phyloP scores from a whole-genome alignment of 2,888 invertebrate genomes.

The Cheilosia impressa region DNA sequence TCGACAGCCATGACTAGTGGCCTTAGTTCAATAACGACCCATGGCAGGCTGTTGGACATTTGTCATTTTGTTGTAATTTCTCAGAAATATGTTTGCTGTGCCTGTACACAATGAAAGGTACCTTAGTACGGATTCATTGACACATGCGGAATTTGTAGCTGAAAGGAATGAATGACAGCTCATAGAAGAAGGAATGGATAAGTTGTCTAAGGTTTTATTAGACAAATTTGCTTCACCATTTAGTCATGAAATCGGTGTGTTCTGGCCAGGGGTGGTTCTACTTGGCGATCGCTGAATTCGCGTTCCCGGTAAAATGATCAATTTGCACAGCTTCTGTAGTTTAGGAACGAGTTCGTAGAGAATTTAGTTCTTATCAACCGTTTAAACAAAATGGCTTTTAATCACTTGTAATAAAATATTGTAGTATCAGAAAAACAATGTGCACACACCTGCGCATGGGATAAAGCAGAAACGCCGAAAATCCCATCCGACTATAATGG shows the following conservation, averaged over 20 bases:
- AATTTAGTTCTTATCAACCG: too few species aligned
- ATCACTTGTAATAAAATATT: slow-evolving; percentile 40
- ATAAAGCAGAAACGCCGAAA: slow-evolving; percentile 47
- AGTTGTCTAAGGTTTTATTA: too few species aligned
- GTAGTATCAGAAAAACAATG: slow-evolving; percentile 37
- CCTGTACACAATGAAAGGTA: slow-evolving; percentile 9
- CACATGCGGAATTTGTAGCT: slow-evolving; percentile 57
- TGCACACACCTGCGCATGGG: slow-evolving; percentile 51
- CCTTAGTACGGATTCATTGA: slow-evolving; percentile 42
- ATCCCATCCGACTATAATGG: slow-evolving; percentile 49
- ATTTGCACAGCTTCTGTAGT: too few species aligned
- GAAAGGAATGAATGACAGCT: slow-evolving; percentile 56
- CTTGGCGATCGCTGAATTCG: too few species aligned
- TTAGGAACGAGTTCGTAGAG: too few species aligned
- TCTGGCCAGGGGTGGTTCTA: too few species aligned
- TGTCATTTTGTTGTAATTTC: slow-evolving; percentile 43
- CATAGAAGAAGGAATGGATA: too few species aligned
- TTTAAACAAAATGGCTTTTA: too few species aligned
- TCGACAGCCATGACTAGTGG: slow-evolving; percentile 20
- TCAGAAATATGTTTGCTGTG: slow-evolving; percentile 23
- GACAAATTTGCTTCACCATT: too few species aligned
- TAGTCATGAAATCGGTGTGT: too few species aligned
- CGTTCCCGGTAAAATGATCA: too few species aligned
- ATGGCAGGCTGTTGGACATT: slow-evolving; percentile 33
- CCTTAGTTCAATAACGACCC: neutral